Percentiles rank a stretch among this genome's conserved stretches.
Evolutionary conservation across 1,140 invertebrate genomes (phyloP).

Genomic region (Tetragnatha versicolor): DNA sequence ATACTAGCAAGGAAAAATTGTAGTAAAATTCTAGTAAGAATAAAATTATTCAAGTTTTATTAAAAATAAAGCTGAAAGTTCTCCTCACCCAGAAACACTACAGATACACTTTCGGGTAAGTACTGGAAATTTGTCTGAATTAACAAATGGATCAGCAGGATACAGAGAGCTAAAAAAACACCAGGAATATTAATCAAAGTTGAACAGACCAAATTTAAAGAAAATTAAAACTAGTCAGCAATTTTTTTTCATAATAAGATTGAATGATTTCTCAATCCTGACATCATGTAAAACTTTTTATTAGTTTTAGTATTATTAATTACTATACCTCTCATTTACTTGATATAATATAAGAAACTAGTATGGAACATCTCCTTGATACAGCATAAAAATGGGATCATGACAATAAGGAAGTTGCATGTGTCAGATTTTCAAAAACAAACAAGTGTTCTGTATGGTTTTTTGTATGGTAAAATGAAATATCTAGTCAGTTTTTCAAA

Average conservation of each 20-base stretch:
- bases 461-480: no score
- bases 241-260: no score
- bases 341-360: no score
- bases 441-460: no score
- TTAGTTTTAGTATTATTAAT: not conserved
- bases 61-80: not conserved
- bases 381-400: no score
- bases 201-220: not conserved
- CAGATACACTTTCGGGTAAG: conserved; percentile 96
- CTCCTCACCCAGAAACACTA: conserved; percentile 81
- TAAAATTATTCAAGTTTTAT: not conserved
- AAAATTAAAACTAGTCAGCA: not conserved
- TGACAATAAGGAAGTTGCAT: no score
- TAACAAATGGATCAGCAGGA: conserved; percentile 92
- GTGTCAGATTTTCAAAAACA: no score
- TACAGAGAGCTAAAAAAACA: conserved; percentile 76
- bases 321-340: no score
- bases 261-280: not conserved
- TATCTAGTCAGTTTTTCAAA: no score
- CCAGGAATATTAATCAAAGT: not conserved
- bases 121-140: conserved; percentile 95
- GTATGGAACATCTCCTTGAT: no score
- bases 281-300: not conserved
- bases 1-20: no score
- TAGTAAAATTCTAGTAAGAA: no score